Percentiles rank a stretch among this genome's conserved stretches.
phyloP scores from a whole-genome alignment of 2,888 invertebrate species.

The Pammene fasciana region DNA sequence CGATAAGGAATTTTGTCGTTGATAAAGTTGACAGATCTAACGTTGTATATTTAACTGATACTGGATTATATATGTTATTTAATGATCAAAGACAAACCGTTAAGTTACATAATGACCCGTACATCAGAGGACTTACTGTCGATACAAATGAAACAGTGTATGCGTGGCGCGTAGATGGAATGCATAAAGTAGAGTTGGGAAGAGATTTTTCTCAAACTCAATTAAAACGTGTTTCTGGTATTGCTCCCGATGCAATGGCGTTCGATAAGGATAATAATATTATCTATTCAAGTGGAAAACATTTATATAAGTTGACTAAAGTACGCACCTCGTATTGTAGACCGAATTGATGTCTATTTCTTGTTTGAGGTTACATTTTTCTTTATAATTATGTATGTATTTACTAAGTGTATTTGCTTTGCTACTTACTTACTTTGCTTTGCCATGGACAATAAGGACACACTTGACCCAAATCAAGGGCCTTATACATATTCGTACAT shows the following conservation, averaged over 20 bases:
- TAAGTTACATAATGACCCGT: conserved; percentile 63
- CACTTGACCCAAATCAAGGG: too few species aligned
- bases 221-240: conserved; percentile 59
- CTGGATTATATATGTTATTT: conserved; percentile 53
- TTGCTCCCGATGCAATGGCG: conserved; percentile 66
- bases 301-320: conserved; percentile 56
- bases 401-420: too few species aligned
- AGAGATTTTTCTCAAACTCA: conserved; percentile 56
- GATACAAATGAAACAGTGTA: conserved; percentile 67
- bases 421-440: too few species aligned
- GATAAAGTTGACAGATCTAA: conserved; percentile 41
- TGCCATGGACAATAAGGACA: too few species aligned
- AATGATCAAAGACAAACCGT: conserved; percentile 50
- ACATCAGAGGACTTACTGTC: conserved; percentile 66
- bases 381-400: not conserved
- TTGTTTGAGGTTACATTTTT: not conserved
- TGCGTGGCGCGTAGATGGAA: conserved; percentile 74
- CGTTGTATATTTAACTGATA: not conserved
- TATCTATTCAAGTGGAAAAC: conserved; percentile 60
- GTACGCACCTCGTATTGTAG: conserved; percentile 17
- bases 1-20: not conserved
- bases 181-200: conserved; percentile 65
- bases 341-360: not conserved
- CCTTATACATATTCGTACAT: too few species aligned
- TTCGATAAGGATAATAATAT: conserved; percentile 72